A percentile compares a stretch with the other conserved stretches of the same genome.
These are phyloP conservation scores for Protonemura montana DNA, from an alignment of 2,888 invertebrate species.

Conservation along the genomic window DNA sequence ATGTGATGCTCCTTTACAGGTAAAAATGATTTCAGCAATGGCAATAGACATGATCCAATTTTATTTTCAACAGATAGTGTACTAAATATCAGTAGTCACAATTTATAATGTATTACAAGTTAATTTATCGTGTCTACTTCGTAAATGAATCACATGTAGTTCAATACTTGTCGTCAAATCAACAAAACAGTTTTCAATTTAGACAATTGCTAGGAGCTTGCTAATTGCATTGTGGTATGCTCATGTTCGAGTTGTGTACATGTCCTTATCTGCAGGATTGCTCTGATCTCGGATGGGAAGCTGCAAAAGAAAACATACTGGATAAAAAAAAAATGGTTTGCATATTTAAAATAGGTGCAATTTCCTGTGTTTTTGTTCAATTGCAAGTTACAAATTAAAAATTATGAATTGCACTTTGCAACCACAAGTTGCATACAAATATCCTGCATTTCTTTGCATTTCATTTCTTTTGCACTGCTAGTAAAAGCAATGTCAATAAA, in stretches of 20 bases:
- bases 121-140: background rate
- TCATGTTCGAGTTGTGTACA: slow-evolving; percentile 52
- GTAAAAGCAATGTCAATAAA: no score
- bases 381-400: no score
- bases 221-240: background rate
- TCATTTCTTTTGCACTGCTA: no score
- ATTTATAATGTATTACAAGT: background rate
- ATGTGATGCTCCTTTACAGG: no score
- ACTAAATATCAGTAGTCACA: background rate
- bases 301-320: slow-evolving; percentile 31
- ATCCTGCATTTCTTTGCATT: no score
- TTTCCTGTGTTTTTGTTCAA: no score
- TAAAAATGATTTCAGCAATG: no score
- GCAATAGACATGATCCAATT: background rate
- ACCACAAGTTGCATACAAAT: no score
- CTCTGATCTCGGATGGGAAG: slow-evolving; percentile 51
- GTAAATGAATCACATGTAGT: background rate
- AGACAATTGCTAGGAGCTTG: background rate
- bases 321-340: no score
- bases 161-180: background rate
- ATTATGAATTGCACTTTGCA: no score
- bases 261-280: slow-evolving; percentile 52
- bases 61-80: background rate
- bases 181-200: background rate
- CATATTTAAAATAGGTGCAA: no score